Base-by-base conservation (phyloP, 1,140 invertebrate species). In the Subanguina moxae region DNA sequence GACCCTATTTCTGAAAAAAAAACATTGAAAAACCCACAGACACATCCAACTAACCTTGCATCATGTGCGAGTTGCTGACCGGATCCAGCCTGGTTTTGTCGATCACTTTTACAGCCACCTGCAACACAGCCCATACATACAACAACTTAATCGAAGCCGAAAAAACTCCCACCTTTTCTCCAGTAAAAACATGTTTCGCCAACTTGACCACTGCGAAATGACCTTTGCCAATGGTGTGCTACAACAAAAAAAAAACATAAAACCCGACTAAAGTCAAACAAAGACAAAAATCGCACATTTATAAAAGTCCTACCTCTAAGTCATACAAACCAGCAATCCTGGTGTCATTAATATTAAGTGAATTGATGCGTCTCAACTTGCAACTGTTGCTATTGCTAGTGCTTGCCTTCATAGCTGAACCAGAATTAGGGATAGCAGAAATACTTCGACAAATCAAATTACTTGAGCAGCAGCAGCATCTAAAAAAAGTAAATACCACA, bases 201-300 rank as follows among this genome's bases (percentile, higher is more conserved):
- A 96, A 85, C 87, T 99, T 98, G 23, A 99, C 96, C 58, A 98
- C 93, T 65, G 95, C 95, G 88, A 97, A 99, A 86, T 99, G 77
- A 25, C 71, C 80, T 62, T 82, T 76, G 23, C 80, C 80, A 19
- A 82, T 82, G 1, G 80, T 82, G 52, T 83, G 65, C 46, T 81
- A 81, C 15, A 52, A 52, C 8, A 7, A 7, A 21, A 52, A n/a
- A n/a, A 52, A 52, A 52, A 15, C n/a, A 52, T 52, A 7, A 52
- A 38, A 11, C 32, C 11, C 32, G 15, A 15, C n/a, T 13, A 45
- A 13, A 45, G 11, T 45, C 43, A 45, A 11, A 13, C n/a, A 45
- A 45, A 13, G 43, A 13, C 43, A 45, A 45, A 52, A 25, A 3
- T 52, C 48, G 23, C 48, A 52, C 11, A 45, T 45, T 45, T 45